Conservation (phyloP, 2,113 vertebrate genomes). For the Calypte anna region DNA sequence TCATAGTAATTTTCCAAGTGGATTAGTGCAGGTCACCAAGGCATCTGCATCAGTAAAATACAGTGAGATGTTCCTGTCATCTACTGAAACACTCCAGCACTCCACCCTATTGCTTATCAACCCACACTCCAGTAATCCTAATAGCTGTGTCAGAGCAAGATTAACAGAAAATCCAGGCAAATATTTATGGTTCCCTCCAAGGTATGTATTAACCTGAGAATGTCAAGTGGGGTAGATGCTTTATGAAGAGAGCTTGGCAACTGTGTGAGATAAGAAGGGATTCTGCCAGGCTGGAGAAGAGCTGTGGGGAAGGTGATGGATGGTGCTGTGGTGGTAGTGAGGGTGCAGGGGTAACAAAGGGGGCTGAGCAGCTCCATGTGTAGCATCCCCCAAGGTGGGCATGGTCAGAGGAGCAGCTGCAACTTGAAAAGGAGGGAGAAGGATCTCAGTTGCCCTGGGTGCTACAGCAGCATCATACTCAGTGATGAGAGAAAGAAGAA, state of each 20-base stretch:
- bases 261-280: not conserved
- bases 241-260: not conserved
- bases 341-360: not conserved
- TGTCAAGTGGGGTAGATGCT: not conserved
- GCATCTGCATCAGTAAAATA: slow-evolving; percentile 30
- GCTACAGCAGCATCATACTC: not conserved
- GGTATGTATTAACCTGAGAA: not conserved
- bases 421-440: not conserved
- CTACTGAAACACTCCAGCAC: slow-evolving; percentile 7
- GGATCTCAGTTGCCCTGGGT: rapidly evolving
- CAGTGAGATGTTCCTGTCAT: slow-evolving; percentile 10
- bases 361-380: rapidly evolving
- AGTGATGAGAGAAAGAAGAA: not conserved
- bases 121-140: slow-evolving; percentile 35
- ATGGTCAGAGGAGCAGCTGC: not conserved
- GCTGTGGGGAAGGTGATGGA: not conserved
- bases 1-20: slow-evolving; percentile 30
- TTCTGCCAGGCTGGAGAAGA: not conserved
- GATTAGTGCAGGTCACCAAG: slow-evolving; percentile 29
- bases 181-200: slow-evolving; percentile 44
- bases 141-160: slow-evolving; percentile 35
- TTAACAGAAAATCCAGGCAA: slow-evolving; percentile 43
- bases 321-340: not conserved
- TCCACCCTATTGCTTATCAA: slow-evolving; percentile 10
- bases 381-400: not conserved